Evolutionary conservation across 2,113 vertebrate species (phyloP), one percentile per base, ranked within the genome.

Genomic region (Panurus biarmicus): DNA sequence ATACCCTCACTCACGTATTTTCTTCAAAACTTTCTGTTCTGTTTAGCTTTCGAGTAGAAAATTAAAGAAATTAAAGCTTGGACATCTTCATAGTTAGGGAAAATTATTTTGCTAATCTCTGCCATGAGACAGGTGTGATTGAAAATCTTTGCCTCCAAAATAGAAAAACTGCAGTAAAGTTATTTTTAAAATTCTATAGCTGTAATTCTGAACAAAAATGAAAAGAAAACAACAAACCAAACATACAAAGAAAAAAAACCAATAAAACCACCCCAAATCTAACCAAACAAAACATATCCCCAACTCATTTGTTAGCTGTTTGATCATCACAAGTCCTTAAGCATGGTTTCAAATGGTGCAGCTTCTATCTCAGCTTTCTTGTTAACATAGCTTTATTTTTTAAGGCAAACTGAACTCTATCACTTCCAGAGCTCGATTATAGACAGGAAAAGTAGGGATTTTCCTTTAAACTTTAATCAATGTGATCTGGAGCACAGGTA

Each of bases 1-100:
- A n/a, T n/a, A n/a, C n/a, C n/a, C 18, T 90, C 77, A 58, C 48
- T 62, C 53, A 45, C 7, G 47, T 72, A 62, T 20, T 60, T 71
- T 66, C 29, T 85, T 51, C 51, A 54, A 83, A 92, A 44, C 25
- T 56, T 74, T 51, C 18, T 69, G 3, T 42, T 88, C 31, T 78
- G 29, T 51, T 45, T n/a, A 58, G 26, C 3, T 91, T 87, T 81
- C 29, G 40, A 11, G 26, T 85, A 29, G 10, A 94, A 78, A 95
- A 78, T 62, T 87, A 85, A 79, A 72, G n/a, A 93, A 85, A 67
- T 75, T 67, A 47, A 90, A 87, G n/a, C 12, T 10, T 67, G 7
- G 8, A 45, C 15, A 38, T 79, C 66, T 65, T 79, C 35, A 57
- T 25, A 62, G 26, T 64, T 67, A 67, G 11, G 29, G 50, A 91